phyloP scores from a whole-genome alignment of 1,140 invertebrate species.

The Drepana arcuata region DNA sequence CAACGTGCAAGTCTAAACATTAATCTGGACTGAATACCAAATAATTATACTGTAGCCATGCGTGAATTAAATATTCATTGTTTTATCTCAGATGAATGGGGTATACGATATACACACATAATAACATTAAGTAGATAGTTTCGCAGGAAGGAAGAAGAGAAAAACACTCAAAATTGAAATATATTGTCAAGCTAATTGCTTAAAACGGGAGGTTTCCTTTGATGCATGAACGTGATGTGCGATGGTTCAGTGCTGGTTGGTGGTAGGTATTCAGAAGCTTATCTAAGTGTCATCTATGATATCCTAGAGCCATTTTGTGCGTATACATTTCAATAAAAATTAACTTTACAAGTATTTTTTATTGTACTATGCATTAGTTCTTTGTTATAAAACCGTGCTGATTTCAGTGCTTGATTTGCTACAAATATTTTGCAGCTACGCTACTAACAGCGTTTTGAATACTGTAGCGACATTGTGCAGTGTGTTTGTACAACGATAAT shows the following conservation, averaged over 20 bases:
- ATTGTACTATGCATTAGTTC: no score
- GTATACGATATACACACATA: conserved; percentile 41
- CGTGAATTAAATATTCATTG: conserved; percentile 40
- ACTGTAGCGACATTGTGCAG: no score
- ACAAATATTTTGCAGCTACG: no score
- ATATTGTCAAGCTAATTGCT: conserved; percentile 34
- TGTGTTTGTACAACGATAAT: no score
- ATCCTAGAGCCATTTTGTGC: conserved; percentile 59
- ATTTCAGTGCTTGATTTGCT: no score
- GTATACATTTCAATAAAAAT: no score
- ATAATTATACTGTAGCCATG: conserved; percentile 61
- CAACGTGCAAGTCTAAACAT: conserved; percentile 69
- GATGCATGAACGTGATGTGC: conserved; percentile 53
- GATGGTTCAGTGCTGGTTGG: conserved; percentile 34
- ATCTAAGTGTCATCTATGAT: conserved; percentile 24
- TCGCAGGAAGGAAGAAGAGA: conserved; percentile 41
- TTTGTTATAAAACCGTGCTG: no score
- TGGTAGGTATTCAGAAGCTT: conserved; percentile 32
- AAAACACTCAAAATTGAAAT: conserved; percentile 33
- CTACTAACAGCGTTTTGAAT: no score
- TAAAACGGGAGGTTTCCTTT: conserved; percentile 24
- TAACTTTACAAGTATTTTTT: no score
- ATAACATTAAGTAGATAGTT: conserved; percentile 40
- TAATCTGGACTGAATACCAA: conserved; percentile 47
- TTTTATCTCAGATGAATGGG: conserved; percentile 35